Conservation (phyloP, 1,140 invertebrate genomes). For the Drosophila biarmipes region DNA sequence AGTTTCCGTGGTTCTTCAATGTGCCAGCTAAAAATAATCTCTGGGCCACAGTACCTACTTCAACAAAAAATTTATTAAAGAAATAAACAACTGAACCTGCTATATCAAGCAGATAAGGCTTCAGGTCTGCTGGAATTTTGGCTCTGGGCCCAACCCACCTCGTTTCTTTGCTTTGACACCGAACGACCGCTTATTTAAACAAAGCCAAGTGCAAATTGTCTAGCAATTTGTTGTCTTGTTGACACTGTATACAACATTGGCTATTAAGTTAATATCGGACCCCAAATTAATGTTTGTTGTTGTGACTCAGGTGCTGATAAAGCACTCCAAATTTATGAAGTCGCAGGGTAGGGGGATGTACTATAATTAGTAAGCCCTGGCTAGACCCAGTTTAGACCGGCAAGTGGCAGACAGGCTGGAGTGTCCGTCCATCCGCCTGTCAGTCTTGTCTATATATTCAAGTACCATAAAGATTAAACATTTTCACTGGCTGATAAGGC, state of each 20-base stretch:
- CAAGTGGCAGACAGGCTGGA: conserved; percentile 59
- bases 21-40: background rate
- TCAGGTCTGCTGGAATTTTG: background rate
- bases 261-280: conserved; percentile 40
- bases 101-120: conserved; percentile 8
- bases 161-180: conserved; percentile 29
- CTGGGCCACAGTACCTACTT: background rate
- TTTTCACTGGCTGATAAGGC: conserved; percentile 32
- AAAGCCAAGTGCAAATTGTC: conserved; percentile 44
- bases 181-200: conserved; percentile 25
- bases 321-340: conserved; percentile 7
- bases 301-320: conserved; percentile 42
- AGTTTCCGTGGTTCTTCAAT: background rate
- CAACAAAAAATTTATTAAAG: conserved; percentile 11
- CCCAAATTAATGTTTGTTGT: conserved; percentile 25
- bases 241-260: conserved; percentile 19
- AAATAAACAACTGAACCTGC: background rate
- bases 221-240: conserved; percentile 25
- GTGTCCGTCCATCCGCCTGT: conserved; percentile 12
- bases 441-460: conserved; percentile 32
- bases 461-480: conserved; percentile 37
- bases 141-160: background rate
- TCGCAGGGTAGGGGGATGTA: background rate
- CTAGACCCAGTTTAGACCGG: conserved; percentile 60
- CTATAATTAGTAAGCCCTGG: conserved; percentile 16